These are phyloP conservation scores for Heliconius eleuchia DNA, from an alignment of 1,140 invertebrate species.

Conservation along the genomic window DNA sequence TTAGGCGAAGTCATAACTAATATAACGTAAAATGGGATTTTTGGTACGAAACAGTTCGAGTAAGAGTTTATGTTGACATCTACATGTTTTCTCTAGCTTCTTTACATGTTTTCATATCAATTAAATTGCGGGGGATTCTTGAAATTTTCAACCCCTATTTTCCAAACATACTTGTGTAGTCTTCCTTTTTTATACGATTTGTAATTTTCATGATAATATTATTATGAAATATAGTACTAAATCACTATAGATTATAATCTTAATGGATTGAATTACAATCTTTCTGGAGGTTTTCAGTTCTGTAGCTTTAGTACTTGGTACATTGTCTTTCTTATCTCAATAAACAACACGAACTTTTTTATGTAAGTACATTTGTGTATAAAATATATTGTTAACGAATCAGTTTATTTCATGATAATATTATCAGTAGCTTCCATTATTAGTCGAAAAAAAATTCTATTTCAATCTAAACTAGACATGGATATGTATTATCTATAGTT, in stretches of 20 bases:
- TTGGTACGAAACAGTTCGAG: constrained; percentile 3
- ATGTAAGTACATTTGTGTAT: too few species aligned
- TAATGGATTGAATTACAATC: too few species aligned
- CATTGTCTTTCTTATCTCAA: too few species aligned
- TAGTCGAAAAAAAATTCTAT: background rate
- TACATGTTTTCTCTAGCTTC: background rate
- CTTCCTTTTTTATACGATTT: constrained; percentile 10
- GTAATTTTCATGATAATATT: background rate
- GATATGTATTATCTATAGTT: constrained; percentile 11
- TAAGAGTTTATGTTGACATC: background rate
- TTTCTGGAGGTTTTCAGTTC: too few species aligned
- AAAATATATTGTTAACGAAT: background rate
- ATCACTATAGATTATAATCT: background rate
- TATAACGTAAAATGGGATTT: background rate
- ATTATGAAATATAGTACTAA: background rate
- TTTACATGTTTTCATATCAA: background rate
- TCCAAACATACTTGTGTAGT: background rate
- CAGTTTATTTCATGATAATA: constrained; percentile 9
- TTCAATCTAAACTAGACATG: constrained; percentile 4
- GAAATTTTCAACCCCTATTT: background rate
- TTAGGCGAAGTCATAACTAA: constrained; percentile 12
- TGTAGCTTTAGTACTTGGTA: too few species aligned
- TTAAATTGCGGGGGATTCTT: background rate
- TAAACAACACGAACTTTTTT: too few species aligned
- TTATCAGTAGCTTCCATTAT: constrained; percentile 2